Evolutionary conservation across 1,140 invertebrate species (phyloP), one percentile per base, ranked within the genome.

Genomic region (Lasioglossum baleicum): DNA sequence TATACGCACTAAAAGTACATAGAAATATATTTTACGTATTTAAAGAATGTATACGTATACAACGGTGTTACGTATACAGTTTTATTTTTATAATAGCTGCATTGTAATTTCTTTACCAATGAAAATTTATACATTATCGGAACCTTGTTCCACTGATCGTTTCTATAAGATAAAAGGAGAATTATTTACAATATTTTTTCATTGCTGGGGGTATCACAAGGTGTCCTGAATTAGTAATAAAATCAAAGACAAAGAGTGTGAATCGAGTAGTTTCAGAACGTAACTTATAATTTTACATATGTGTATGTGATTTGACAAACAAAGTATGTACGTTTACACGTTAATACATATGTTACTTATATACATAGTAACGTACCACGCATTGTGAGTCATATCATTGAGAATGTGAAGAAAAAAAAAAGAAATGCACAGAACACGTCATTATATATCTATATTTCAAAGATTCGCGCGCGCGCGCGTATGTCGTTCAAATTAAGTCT

Each of bases 71-170:
- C 58, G 51, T 70, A 40, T 70, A 31, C 22, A 42, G 58, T 70
- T 68, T 69, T 81, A 66, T 71, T 85, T 66, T 84, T 81, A 61
- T 67, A 78, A 71, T 71, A 35, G 44, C 22, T 73, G 64, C 48
- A 72, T 67, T 83, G 42, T 76, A 75, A 72, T 65, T 72, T 71
- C 40, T 64, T n/a, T 56, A 65, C 60, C 31, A 78, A 73, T 53
- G 69, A 40, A 26, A 44, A 72, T 58, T 75, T 56, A 31, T 72
- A 66, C 22, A 44, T 58, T 26, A 44, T 63, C 20, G 31, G 48
- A 31, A 63, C 61, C 35, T 68, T 80, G 35, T 60, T 44, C 58
- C 17, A 15, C 35, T 40, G 20, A 53, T 66, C 20, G 44, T 75
- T 20, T 22, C 11, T 60, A 48, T 61, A 40, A 60, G 7, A 42